Conservation (phyloP, 2,113 vertebrate species). For the Tychaedon coryphoeus region DNA sequence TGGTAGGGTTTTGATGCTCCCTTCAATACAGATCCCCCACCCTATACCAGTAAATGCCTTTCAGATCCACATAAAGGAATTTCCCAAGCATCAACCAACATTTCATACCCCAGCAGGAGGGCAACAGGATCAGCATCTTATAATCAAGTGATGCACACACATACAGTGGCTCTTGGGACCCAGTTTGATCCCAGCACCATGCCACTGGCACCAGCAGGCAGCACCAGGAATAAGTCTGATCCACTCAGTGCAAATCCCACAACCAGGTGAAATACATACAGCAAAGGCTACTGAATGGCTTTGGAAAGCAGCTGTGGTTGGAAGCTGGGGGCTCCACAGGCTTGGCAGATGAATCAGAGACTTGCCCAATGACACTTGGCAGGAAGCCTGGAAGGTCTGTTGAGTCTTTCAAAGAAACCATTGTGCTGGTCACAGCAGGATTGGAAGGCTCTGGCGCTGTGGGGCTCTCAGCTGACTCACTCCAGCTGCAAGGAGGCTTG, state of each 20-base stretch:
- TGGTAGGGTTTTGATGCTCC: neutral
- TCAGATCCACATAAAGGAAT: neutral
- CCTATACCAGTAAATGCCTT: conserved; percentile 30
- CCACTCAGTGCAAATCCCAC: neutral
- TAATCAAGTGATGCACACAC: conserved; percentile 13
- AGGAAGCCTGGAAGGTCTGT: neutral
- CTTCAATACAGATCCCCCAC: neutral
- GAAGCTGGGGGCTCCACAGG: neutral
- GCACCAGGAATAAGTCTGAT: conserved; percentile 7
- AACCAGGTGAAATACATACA: neutral
- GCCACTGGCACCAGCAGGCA: neutral
- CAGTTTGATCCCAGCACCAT: neutral
- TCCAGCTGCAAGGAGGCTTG: neutral
- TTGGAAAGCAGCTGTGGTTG: neutral
- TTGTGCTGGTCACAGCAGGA: neutral
- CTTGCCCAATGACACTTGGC: neutral
- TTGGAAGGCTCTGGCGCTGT: neutral
- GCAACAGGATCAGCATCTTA: neutral
- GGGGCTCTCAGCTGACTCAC: conserved; percentile 18
- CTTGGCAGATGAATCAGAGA: neutral
- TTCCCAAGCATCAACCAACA: neutral
- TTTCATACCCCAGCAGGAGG: neutral
- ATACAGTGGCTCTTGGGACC: neutral
- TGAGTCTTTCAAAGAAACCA: neutral
- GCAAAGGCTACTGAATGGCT: conserved; percentile 56